A percentile compares a stretch with the other conserved stretches of the same genome.
Evolutionary conservation across 2,797 vertebrate genomes (phyloP).

Genomic region (Sebastes matsubarae): DNA sequence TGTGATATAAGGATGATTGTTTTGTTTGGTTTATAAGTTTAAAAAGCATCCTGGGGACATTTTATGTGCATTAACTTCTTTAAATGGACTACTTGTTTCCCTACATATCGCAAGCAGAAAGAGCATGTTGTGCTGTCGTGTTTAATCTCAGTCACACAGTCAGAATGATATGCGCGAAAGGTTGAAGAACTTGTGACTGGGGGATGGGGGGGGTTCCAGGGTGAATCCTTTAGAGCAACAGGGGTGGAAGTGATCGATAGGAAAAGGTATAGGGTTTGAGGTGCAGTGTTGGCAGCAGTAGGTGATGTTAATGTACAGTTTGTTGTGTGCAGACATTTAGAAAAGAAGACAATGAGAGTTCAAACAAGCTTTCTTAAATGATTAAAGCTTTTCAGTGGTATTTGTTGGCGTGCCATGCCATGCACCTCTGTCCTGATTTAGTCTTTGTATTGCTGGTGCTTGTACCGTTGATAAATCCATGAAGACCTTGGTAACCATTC

Average conservation of each 20-base stretch:
- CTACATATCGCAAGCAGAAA: not conserved
- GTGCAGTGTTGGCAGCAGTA: not conserved
- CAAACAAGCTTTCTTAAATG: not conserved
- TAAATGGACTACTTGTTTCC: not conserved
- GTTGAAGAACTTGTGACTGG: not conserved
- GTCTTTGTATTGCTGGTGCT: not conserved
- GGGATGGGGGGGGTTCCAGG: accelerated
- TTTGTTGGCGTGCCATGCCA: not conserved
- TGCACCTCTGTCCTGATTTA: not conserved
- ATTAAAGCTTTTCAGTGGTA: not conserved
- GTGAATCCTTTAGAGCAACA: not conserved
- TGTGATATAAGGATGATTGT: not conserved
- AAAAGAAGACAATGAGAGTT: not conserved
- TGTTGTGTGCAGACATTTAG: not conserved
- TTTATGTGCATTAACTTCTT: not conserved
- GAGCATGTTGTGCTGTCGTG: not conserved
- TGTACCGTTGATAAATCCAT: not conserved
- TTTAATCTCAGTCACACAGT: not conserved
- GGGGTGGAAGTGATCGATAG: not conserved
- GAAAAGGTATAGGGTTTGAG: not conserved
- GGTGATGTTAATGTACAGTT: not conserved
- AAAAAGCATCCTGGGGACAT: not conserved
- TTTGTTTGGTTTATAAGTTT: not conserved
- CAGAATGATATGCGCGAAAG: not conserved
- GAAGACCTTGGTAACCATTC: not conserved